Base-by-base conservation (phyloP, 2,113 vertebrate species). In the Turdus rufiventris region DNA sequence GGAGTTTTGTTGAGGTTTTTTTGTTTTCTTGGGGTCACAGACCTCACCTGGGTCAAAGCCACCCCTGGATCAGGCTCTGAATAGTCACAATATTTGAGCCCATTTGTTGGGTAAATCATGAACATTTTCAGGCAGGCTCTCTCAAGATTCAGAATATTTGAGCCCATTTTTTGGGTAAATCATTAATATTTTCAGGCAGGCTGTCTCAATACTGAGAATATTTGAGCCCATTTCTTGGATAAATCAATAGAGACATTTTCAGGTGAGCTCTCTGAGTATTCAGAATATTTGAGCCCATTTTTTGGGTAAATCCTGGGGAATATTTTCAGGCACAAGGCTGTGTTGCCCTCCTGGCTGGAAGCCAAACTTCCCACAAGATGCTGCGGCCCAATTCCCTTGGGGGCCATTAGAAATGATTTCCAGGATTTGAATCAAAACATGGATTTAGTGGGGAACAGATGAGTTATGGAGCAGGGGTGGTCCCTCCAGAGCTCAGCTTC, bases 361-460 rank as follows among this genome's bases (percentile, higher is more conserved):
- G 82, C 94, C 96, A 92, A 12, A 16, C 66, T 63, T n/a, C 68
- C 33, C 45, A 42, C 58, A 42, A 7, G 92, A 60, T 88, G 90
- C 71, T 74, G 85, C 3, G 4, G 70, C 33, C 73, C 19, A 62
- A 82, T 67, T 83, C 93, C 24, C 92, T 58, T 14, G 31, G 85
- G 92, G 43, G 73, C 57, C 16, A 2, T 94, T 87, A 50, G 2
- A 71, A 82, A 85, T 77, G 10, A 94, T 85, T 93, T 82, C 79
- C 94, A 91, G 25, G 47, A 3, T 91, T 85, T 94, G 62, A 89
- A 89, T 94, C 82, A 67, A 83, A 91, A 85, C 70, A 25, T 48
- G 25, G 43, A 20, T 91, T 90, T 65, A 70, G 92, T 82, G 91
- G 54, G 88, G 92, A 94, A 93, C 85, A 95, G 87, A 68, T 94